Evolutionary conservation across 2,797 vertebrate species (phyloP).

Genomic region (Decapterus maruadsi): DNA sequence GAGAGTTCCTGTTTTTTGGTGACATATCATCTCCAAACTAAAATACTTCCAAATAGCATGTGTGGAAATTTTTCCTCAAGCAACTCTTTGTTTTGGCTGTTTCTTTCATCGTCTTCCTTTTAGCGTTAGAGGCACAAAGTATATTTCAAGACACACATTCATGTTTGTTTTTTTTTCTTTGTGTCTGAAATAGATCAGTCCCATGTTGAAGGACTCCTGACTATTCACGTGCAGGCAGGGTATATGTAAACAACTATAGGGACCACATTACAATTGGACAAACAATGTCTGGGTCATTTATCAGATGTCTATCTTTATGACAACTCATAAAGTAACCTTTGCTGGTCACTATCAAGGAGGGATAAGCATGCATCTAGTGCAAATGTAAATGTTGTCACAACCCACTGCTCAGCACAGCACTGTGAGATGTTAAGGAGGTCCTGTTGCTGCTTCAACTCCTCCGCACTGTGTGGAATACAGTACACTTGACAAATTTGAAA

Average conservation of each 20-base stretch:
- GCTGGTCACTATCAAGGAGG: background rate
- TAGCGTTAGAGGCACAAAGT: background rate
- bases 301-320: background rate
- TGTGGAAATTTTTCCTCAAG: background rate
- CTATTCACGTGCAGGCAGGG: too few relatives aligned
- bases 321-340: background rate
- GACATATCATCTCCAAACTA: background rate
- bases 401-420: background rate
- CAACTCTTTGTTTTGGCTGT: background rate
- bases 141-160: background rate
- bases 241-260: background rate
- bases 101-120: background rate
- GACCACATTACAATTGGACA: background rate
- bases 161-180: background rate
- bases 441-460: background rate
- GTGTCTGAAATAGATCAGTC: background rate
- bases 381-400: background rate
- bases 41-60: background rate
- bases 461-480: background rate
- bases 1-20: background rate
- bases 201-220: background rate
- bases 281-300: background rate
- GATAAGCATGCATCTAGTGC: background rate
- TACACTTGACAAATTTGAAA: background rate
- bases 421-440: background rate